Conservation (phyloP, 2,888 invertebrate species). For the Campoletis raptor region DNA sequence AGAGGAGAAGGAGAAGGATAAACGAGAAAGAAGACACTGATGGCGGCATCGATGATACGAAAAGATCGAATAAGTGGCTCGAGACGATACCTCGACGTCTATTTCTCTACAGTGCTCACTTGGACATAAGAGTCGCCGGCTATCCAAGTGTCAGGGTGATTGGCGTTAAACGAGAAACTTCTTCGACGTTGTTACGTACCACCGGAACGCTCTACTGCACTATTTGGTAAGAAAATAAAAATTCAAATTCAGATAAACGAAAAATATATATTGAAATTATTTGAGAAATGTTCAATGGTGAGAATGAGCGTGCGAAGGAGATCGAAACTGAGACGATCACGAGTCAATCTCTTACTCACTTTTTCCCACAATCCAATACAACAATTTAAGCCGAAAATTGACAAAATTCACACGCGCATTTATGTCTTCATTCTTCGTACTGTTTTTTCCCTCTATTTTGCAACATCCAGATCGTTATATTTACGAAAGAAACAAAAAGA, state of each 20-base stretch:
- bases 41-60: conserved; percentile 73
- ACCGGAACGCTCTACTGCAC: conserved; percentile 80
- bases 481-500: not conserved
- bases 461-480: not conserved
- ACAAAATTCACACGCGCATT: not conserved
- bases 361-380: not conserved
- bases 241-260: not conserved
- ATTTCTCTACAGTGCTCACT: conserved; percentile 82
- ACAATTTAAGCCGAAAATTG: not conserved
- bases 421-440: not conserved
- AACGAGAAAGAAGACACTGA: conserved; percentile 71
- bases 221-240: conserved; percentile 77
- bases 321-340: not conserved
- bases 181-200: conserved; percentile 71
- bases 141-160: conserved; percentile 83
- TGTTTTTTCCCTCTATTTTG: not conserved
- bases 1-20: conserved; percentile 60
- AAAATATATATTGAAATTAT: not conserved
- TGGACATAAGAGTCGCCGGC: conserved; percentile 80
- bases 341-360: not conserved
- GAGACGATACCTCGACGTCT: conserved; percentile 82
- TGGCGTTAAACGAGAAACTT: conserved; percentile 82
- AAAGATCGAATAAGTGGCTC: conserved; percentile 77
- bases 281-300: not conserved
- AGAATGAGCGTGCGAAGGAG: not conserved